Base-by-base conservation (phyloP, 1,140 invertebrate species). In the Listronotus bonariensis region DNA sequence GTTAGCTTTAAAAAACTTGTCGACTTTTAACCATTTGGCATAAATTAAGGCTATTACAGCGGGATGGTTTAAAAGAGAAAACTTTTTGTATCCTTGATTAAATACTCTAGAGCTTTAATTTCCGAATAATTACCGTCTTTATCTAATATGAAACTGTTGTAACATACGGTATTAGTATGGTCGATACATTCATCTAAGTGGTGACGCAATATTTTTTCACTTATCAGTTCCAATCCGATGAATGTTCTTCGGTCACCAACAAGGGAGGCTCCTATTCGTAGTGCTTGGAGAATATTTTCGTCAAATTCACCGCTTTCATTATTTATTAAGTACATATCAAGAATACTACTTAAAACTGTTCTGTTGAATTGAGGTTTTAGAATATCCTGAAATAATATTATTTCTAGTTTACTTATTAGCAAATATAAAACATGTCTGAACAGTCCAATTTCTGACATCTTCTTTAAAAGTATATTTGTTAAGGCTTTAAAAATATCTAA, bases 101-200 rank as follows among this genome's bases (percentile, higher is more conserved):
- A 34, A n/a, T 61, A 55, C 34, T 65, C 18, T 10, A 72, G 49
- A 49, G 53, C 32, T 10, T 46, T 52, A 14, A 51, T 55, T 51
- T 65, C 68, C 4, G 56, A 65, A 52, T 68, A 67, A 6, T 49
- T 36, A 12, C 52, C 41, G 20, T 54, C 36, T 11, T 59, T 43
- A 49, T 70, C 68, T 34, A 34, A 48, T 10, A 72, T 52, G 12
- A 72, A 54, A 58, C 61, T 70, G 48, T 70, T 55, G 40, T 65
- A 71, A 26, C 58, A 61, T 8, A 61, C 34, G 10, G 45, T 58
- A 15, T 67, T 31, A 14, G 41, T 49, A 18, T 34, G n/a, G 38
- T 62, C 49, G 11, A 71, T 32, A 48, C 68, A 71, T 4, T 71
- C 54, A 34, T 71, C 68, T 6, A 71, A 49, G 65, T 71, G 70